Conservation (phyloP, 2,113 vertebrate species). For the Corythornis cristatus region DNA sequence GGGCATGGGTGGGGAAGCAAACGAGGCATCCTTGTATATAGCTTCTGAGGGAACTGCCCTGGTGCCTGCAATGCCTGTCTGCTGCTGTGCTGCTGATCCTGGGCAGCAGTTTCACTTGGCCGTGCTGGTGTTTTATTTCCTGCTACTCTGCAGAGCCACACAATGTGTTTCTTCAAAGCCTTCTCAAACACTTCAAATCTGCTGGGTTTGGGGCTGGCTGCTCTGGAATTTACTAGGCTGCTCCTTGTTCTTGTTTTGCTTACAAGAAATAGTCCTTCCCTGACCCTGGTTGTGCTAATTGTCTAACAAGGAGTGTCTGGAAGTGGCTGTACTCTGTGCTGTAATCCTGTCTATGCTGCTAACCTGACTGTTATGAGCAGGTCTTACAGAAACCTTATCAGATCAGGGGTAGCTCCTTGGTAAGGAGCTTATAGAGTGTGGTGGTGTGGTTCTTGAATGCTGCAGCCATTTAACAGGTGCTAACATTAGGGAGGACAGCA, state of each 20-base stretch:
- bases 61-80: neutral
- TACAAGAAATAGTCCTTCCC: neutral
- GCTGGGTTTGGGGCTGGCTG: neutral
- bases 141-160: neutral
- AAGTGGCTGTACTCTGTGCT: slow-evolving; percentile 13
- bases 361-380: neutral
- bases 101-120: neutral
- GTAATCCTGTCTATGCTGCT: neutral
- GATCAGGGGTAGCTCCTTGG: neutral
- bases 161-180: neutral
- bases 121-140: neutral
- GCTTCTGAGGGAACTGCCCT: rapidly evolving
- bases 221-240: neutral
- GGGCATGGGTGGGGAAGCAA: neutral
- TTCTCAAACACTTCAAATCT: neutral
- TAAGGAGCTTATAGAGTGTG: neutral
- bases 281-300: slow-evolving; percentile 6
- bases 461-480: neutral
- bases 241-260: neutral
- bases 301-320: slow-evolving; percentile 22
- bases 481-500: neutral
- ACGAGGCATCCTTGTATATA: neutral
- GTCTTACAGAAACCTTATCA: neutral
- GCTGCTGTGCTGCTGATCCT: neutral
- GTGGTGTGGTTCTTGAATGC: neutral